Percentiles rank a stretch among this genome's conserved stretches.
Conservation (phyloP, 2,888 invertebrate genomes). For the Chrysotoxum bicinctum region DNA sequence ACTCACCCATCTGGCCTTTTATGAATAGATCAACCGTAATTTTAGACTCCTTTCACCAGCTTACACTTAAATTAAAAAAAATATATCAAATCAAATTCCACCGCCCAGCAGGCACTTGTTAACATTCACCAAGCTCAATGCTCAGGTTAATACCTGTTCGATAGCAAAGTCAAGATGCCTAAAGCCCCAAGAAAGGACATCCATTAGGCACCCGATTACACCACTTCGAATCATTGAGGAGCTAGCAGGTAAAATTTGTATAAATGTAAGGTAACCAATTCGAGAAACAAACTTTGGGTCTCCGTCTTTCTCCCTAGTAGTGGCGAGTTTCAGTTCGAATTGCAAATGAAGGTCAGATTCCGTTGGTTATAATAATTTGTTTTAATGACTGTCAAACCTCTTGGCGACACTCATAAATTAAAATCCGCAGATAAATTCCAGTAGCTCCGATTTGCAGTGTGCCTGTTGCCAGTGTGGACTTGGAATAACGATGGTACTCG, state of each 20-base stretch:
- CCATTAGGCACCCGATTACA: conserved; percentile 61
- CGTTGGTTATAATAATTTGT: conserved; percentile 68
- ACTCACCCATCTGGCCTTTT: conserved; percentile 8
- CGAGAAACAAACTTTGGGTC: conserved; percentile 3
- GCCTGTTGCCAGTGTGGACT: background rate
- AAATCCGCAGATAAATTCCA: conserved; percentile 59
- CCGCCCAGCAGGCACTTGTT: conserved; percentile 55
- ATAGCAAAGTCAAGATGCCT: conserved; percentile 61
- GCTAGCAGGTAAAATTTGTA: background rate
- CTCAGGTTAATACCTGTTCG: conserved; percentile 58
- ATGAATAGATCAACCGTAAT: conserved; percentile 32
- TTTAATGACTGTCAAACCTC: conserved; percentile 70
- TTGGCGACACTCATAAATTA: conserved; percentile 66
- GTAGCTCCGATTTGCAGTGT: conserved; percentile 16
- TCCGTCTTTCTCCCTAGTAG: background rate
- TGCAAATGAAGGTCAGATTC: conserved; percentile 69
- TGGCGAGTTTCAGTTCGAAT: background rate
- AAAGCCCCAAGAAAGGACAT: conserved; percentile 66
- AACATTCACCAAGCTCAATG: conserved; percentile 45
- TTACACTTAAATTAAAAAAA: background rate
- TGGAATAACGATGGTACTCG: conserved; percentile 38
- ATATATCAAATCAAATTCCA: conserved; percentile 29
- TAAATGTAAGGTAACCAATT: conserved; percentile 37
- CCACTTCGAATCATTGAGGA: background rate
- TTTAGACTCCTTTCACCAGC: conserved; percentile 50